phyloP scores from a whole-genome alignment of 2,888 invertebrate genomes.

The Himalopsyche japonica region DNA sequence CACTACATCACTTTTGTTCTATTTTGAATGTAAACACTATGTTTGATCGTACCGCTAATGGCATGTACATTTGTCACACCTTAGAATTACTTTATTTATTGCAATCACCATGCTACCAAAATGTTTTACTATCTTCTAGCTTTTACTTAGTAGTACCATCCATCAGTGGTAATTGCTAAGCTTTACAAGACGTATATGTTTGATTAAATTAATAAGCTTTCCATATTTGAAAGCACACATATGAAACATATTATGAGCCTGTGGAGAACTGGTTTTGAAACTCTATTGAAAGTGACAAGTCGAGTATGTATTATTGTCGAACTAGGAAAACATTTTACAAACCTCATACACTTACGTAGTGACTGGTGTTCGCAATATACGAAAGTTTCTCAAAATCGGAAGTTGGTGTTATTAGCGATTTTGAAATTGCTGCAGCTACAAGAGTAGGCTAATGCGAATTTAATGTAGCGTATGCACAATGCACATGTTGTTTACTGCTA shows the following conservation, averaged over 20 bases:
- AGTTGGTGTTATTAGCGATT: background rate
- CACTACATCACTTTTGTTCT: background rate
- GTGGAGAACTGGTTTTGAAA: no score
- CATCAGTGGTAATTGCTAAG: no score
- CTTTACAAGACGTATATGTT: no score
- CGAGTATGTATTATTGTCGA: background rate
- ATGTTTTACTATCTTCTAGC: no score
- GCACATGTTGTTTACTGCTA: background rate
- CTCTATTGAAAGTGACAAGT: no score
- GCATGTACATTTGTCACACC: background rate
- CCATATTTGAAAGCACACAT: no score
- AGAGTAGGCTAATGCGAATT: slow-evolving; percentile 21
- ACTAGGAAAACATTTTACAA: background rate
- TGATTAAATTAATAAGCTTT: no score
- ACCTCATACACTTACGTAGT: background rate
- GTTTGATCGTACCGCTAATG: background rate
- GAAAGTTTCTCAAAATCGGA: background rate
- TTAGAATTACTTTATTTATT: background rate
- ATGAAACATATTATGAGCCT: no score
- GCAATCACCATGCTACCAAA: background rate
- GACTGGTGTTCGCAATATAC: background rate
- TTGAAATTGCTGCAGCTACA: background rate
- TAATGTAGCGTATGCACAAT: slow-evolving; percentile 12
- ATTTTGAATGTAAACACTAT: background rate
- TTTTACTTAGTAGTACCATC: no score